These are phyloP conservation scores for Himalopsyche anomala DNA, from an alignment of 2,888 invertebrate genomes.

Conservation along the genomic window DNA sequence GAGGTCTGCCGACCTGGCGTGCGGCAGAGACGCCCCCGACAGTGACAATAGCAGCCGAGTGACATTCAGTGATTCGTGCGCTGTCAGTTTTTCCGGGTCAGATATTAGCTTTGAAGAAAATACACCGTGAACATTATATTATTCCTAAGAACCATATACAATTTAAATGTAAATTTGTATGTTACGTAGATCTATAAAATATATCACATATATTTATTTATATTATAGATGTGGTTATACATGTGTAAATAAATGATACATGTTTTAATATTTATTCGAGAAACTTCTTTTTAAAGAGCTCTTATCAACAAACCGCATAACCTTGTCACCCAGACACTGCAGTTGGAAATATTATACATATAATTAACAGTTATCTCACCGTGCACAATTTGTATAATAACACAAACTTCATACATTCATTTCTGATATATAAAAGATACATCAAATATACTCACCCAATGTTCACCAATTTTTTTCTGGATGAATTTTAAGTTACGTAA, in stretches of 20 bases:
- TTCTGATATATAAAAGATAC: too few relatives aligned
- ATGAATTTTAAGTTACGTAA: too few relatives aligned
- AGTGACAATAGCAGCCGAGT: slow-evolving; percentile 66
- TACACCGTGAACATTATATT: slow-evolving; percentile 49
- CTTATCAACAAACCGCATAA: background rate
- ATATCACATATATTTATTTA: slow-evolving; percentile 27
- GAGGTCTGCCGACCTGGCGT: slow-evolving; percentile 50
- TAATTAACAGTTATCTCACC: too few relatives aligned
- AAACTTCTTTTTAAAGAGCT: background rate
- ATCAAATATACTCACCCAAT: too few relatives aligned
- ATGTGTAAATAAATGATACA: slow-evolving; percentile 16
- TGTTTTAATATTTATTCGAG: slow-evolving; percentile 11
- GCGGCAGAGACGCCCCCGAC: slow-evolving; percentile 62
- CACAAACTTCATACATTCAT: too few relatives aligned
- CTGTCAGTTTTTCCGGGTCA: slow-evolving; percentile 66
- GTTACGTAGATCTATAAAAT: slow-evolving; percentile 26
- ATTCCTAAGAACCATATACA: slow-evolving; percentile 19
- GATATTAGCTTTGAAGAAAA: slow-evolving; percentile 62
- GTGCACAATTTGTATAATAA: too few relatives aligned
- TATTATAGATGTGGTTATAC: slow-evolving; percentile 19
- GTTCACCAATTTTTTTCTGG: too few relatives aligned
- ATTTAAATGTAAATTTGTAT: slow-evolving; percentile 22
- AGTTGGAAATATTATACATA: too few relatives aligned
- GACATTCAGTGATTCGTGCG: slow-evolving; percentile 67
- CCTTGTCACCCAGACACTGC: too few relatives aligned